Conservation (phyloP, 2,113 vertebrate species). For the Speoplatyrhinus poulsoni region DNA sequence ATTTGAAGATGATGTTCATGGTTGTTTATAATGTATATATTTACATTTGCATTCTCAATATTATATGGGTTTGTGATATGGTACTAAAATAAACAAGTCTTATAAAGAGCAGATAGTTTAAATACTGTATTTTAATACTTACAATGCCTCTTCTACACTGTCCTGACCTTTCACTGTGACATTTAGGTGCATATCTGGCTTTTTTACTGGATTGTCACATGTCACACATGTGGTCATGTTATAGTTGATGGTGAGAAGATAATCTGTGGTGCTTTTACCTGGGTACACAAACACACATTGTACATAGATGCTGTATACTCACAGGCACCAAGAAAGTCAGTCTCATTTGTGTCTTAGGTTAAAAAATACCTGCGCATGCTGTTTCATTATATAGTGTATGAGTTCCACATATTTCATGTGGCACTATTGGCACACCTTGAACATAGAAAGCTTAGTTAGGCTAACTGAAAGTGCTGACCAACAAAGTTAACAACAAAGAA, state of each 20-base stretch:
- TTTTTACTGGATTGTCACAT: conserved; percentile 7
- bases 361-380: conserved; percentile 3
- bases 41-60: too few species aligned
- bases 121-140: conserved; percentile 4
- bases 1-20: too few species aligned
- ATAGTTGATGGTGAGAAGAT: fast-evolving
- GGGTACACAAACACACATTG: not conserved
- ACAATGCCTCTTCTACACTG: conserved; percentile 9
- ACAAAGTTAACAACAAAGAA: not conserved
- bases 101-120: too few species aligned
- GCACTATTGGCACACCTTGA: not conserved
- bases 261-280: not conserved
- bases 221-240: fast-evolving
- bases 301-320: not conserved
- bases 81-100: too few species aligned
- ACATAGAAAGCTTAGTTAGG: conserved; percentile 5
- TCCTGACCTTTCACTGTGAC: not conserved
- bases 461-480: not conserved
- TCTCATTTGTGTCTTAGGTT: not conserved
- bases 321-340: not conserved
- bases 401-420: fast-evolving
- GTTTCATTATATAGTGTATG: fast-evolving
- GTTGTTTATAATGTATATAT: too few species aligned
- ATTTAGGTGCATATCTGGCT: not conserved
- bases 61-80: too few species aligned